Conservation (phyloP, 2,797 vertebrate genomes). For the Helostoma temminkii region DNA sequence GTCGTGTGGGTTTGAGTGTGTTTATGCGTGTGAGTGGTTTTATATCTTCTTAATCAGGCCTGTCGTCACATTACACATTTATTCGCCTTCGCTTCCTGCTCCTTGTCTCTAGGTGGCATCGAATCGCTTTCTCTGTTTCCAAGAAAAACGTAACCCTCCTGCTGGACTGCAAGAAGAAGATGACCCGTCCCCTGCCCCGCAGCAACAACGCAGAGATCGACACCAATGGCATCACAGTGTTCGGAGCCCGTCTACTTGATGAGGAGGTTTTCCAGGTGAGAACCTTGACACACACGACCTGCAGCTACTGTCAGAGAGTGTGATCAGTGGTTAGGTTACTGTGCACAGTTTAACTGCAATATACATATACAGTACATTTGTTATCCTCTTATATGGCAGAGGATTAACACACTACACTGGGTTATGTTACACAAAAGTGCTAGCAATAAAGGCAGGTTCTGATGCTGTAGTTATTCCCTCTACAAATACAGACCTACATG, state of each 20-base stretch:
- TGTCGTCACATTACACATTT: conserved; percentile 47
- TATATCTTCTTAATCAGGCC: background rate
- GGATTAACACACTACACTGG: too few relatives aligned
- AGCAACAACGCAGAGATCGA: conserved; percentile 87
- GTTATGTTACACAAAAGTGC: too few relatives aligned
- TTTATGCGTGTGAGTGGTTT: conserved; percentile 5
- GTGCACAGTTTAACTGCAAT: too few relatives aligned
- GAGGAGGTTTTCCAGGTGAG: conserved; percentile 93
- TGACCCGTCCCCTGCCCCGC: conserved; percentile 85
- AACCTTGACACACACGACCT: too few relatives aligned
- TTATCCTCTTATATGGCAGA: too few relatives aligned
- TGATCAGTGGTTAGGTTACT: too few relatives aligned
- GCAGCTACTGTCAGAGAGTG: too few relatives aligned
- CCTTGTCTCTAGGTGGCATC: conserved; percentile 89
- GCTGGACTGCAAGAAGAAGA: conserved; percentile 92
- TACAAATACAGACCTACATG: too few relatives aligned
- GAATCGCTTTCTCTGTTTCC: conserved; percentile 89
- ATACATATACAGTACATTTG: too few relatives aligned
- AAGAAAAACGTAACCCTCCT: conserved; percentile 91
- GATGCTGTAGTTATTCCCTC: too few relatives aligned
- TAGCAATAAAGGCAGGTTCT: too few relatives aligned
- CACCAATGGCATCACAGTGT: conserved; percentile 91
- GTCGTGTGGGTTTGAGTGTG: conserved; percentile 29
- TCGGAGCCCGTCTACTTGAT: conserved; percentile 91
- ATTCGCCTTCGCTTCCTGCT: conserved; percentile 46